Evolutionary conservation across 2,797 vertebrate species (phyloP).

Genomic region (Acanthurus leucopareius): DNA sequence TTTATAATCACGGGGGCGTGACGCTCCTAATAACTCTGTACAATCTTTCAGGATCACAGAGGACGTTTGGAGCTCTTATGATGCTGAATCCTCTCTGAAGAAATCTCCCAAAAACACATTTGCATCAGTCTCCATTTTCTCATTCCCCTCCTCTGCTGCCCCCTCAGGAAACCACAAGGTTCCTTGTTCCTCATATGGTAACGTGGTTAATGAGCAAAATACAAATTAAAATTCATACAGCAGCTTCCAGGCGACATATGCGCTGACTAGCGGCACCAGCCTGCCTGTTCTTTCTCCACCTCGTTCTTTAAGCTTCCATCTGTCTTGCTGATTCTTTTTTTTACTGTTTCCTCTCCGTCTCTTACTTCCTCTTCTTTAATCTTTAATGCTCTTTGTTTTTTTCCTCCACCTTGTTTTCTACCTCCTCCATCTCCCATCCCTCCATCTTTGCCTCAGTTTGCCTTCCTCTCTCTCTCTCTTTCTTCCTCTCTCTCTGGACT

Average conservation of each 20-base stretch:
- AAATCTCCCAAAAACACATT: not conserved
- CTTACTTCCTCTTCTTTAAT: conserved; percentile 11
- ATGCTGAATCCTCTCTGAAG: not conserved
- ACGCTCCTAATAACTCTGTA: too few relatives aligned
- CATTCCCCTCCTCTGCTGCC: conserved; percentile 4
- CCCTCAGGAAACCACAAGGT: conserved; percentile 6
- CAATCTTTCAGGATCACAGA: too few relatives aligned
- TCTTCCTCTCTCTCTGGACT: conserved; percentile 13
- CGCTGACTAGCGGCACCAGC: conserved; percentile 36
- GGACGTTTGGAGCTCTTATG: not conserved
- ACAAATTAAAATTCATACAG: conserved; percentile 62
- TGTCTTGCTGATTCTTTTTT: conserved; percentile 53
- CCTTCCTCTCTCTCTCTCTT: not conserved
- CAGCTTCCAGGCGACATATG: conserved; percentile 68
- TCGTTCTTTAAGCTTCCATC: conserved; percentile 53
- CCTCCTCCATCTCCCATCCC: too few relatives aligned
- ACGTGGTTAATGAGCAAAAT: conserved; percentile 58
- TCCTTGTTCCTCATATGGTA: conserved; percentile 58
- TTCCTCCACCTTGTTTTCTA: not conserved
- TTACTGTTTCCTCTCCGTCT: not conserved
- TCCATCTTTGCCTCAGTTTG: not conserved
- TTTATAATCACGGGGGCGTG: too few relatives aligned
- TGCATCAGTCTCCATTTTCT: not conserved
- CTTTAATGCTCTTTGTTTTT: conserved; percentile 27
- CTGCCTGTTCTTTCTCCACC: conserved; percentile 40